Base-by-base conservation (phyloP, 2,113 vertebrate species). In the Formicarius rufipectus region DNA sequence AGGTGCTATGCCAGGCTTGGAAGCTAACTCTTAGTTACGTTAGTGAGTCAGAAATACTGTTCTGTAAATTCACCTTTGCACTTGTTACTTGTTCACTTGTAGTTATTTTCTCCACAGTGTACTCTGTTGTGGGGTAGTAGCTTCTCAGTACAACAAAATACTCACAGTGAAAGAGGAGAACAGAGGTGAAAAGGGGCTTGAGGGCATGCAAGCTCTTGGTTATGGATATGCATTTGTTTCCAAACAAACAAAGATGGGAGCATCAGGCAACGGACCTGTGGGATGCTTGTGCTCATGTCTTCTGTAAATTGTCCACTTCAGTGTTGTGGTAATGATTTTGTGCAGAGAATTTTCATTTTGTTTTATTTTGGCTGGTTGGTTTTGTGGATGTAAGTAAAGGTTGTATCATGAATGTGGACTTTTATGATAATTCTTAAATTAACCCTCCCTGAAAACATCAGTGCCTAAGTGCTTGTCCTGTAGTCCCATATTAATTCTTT, bases 211-310 rank as follows among this genome's bases (percentile, higher is more conserved):
- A 35, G 27, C 2, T 53, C 9, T 82, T 66, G 8, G 8, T 79
- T 72, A 16, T n/a, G 30, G 9, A 13, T 56, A 67, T 10, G 1
- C n/a, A n/a, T 64, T 79, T 87, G 16, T 44, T 59, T 50, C 55
- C 30, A 84, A 55, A 71, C 15, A 74, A 42, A 24, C 4, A 85
- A 16, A 12, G 63, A 11, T 0, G 3, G 20, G 24, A 84, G 39
- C 27, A 14, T 8, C 21, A 68, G 42, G 10, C 44, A 82, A 24
- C 7, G 59, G 52, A 53, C 2, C 14, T 0, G 0, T 6, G 4
- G 23, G 12, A 69, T 89, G 33, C 4, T 77, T 90, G 68, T 49
- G 8, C 10, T 6, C 13, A 2, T 10, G 8, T 44, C 45, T 62
- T 55, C 9, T 35, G n/a, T 49, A 23, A n/a, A 47, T 13, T 62